Evolutionary conservation across 2,888 invertebrate species (phyloP), one percentile per base, ranked within the genome.

Genomic region (Stegana nigrithorax): DNA sequence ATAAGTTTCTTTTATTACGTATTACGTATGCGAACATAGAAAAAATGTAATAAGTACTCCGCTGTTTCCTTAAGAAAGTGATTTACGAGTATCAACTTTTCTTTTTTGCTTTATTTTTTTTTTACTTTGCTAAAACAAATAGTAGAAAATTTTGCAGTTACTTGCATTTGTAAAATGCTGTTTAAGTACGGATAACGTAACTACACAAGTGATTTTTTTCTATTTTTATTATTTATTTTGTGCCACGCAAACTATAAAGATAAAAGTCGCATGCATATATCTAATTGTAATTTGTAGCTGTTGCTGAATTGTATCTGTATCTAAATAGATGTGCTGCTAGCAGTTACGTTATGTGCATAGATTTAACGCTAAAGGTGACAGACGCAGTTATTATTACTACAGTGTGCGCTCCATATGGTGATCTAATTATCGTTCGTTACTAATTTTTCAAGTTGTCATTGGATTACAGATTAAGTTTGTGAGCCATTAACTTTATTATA

Each of bases 361-460:
- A 55, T 55, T 55, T 21, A 55, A 55, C 53, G 53, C 53, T 36
- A 21, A 36, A 47, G 23, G 14, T n/a, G 32, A 55, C 32, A 36
- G 36, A 17, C n/a, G 36, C 53, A n/a, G 21, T 55, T 55, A 55
- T 36, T 36, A 55, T 36, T 32, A 32, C 6, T n/a, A 21, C 39
- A 17, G 29, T 39, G 17, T 23, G 23, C 25, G 17, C 47, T 47
- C 3, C 21, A 23, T 47, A 23, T 25, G 21, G 6, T 21, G 21
- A 47, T n/a, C n/a, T 47, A 12, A n/a, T n/a, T 42, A n/a, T 42
- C 17, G 42, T 42, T 42, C n/a, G 42, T n/a, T 42, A 42, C 4
- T 2, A 42, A 42, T 2, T 42, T 23, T 47, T 17, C 17, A n/a
- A 5, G 44, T 44, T 44, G n/a, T 47, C 12, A 25, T 25, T 19